Conservation (phyloP, 2,888 invertebrate genomes). For the Iselma pallidipennis region DNA sequence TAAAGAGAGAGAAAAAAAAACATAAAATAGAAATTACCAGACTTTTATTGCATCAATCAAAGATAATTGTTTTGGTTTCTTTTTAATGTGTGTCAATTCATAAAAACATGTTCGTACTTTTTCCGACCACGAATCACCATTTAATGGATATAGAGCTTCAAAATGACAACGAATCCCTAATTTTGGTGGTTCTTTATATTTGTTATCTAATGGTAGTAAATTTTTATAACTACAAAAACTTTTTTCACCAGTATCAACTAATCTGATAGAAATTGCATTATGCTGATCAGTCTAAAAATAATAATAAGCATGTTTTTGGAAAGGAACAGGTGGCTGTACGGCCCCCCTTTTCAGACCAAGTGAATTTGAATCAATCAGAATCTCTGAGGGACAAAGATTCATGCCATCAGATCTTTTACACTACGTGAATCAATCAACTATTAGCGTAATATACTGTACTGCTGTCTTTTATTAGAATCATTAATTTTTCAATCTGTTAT, state of each 20-base stretch:
- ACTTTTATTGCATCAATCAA: background rate
- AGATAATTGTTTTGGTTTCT: background rate
- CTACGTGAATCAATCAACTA: too few species aligned
- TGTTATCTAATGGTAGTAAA: background rate
- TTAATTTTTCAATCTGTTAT: too few species aligned
- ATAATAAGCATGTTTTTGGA: conserved; percentile 1
- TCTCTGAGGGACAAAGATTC: too few species aligned
- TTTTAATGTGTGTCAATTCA: background rate
- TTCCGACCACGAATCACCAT: background rate
- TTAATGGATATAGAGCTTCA: background rate
- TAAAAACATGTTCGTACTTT: background rate
- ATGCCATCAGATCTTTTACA: too few species aligned
- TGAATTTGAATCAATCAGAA: too few species aligned
- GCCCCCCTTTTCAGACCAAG: too few species aligned
- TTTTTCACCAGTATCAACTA: conserved; percentile 41
- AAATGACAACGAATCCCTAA: conserved; percentile 6
- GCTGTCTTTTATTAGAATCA: too few species aligned
- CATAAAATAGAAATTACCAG: background rate
- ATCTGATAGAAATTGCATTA: conserved; percentile 31
- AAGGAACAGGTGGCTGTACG: too few species aligned
- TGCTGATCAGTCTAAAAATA: conserved; percentile 29
- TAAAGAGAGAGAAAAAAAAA: background rate
- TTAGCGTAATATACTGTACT: too few species aligned
- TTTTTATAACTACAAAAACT: conserved; percentile 21
- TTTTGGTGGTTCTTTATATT: conserved; percentile 2